A percentile compares a stretch with the other conserved stretches of the same genome.
Evolutionary conservation across 2,113 vertebrate genomes (phyloP).

Genomic region (Gymnobelideus leadbeateri): DNA sequence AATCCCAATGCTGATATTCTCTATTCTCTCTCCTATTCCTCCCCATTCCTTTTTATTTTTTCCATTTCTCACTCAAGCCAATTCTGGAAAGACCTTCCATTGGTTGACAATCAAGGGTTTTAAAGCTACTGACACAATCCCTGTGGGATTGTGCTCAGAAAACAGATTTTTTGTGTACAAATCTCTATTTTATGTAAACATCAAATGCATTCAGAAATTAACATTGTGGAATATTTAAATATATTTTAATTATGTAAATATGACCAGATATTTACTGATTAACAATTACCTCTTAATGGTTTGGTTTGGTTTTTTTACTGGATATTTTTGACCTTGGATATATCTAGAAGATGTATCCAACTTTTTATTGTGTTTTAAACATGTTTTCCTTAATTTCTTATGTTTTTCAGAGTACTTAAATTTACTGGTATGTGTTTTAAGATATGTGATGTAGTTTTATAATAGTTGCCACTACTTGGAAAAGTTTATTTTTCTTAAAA

Average conservation of each 20-base stretch:
- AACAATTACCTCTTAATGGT: background rate
- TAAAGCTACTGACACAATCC: conserved; percentile 60
- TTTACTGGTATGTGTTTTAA: conserved; percentile 64
- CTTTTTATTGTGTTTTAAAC: conserved; percentile 53
- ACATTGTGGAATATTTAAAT: background rate
- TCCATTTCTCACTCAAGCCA: conserved; percentile 46
- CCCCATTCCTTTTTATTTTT: background rate
- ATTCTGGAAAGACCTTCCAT: conserved; percentile 53
- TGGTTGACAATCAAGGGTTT: conserved; percentile 58
- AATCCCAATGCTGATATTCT: conserved; percentile 28
- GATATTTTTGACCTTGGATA: background rate
- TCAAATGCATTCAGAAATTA: conserved; percentile 42
- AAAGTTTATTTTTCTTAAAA: conserved; percentile 71
- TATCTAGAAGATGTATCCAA: background rate
- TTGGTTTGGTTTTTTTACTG: conserved; percentile 31
- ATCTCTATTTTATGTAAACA: background rate
- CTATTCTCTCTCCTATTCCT: conserved; percentile 39
- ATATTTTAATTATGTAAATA: background rate
- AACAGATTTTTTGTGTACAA: conserved; percentile 18
- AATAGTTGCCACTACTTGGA: conserved; percentile 70
- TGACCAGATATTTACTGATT: conserved; percentile 5
- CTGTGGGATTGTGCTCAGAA: conserved; percentile 42
- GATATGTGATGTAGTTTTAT: conserved; percentile 53
- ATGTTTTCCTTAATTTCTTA: background rate
- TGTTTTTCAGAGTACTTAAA: conserved; percentile 36